phyloP scores from a whole-genome alignment of 2,888 invertebrate genomes.

The Leptopilina drosophilae region DNA sequence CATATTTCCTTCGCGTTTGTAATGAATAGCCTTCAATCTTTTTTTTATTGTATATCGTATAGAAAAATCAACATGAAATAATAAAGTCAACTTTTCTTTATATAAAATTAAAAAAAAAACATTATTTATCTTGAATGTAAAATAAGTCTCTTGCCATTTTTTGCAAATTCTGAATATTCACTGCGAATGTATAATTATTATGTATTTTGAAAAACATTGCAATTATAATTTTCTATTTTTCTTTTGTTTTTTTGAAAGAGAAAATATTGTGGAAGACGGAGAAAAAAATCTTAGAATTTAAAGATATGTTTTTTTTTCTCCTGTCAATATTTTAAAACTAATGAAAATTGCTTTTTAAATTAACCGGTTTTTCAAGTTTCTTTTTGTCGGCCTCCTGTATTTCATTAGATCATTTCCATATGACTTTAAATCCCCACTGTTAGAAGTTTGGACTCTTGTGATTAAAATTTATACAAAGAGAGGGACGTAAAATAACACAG shows the following conservation, averaged over 20 bases:
- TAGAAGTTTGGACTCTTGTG: slow-evolving; percentile 5
- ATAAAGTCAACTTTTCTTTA: not conserved
- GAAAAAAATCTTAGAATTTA: not conserved
- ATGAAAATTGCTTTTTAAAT: slow-evolving; percentile 11
- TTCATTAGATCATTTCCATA: slow-evolving; percentile 10
- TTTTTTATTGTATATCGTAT: not conserved
- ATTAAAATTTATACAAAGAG: slow-evolving; percentile 17
- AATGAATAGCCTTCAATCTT: not conserved
- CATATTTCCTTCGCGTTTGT: not conserved
- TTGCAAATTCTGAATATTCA: too few relatives aligned
- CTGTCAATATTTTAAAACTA: not conserved
- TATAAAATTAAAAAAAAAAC: not conserved
- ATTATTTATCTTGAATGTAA: not conserved
- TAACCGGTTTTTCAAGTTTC: slow-evolving; percentile 23
- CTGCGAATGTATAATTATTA: too few relatives aligned
- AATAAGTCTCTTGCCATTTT: not conserved
- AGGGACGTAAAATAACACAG: slow-evolving; percentile 6
- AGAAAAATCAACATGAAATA: not conserved
- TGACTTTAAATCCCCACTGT: slow-evolving; percentile 13
- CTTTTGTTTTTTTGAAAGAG: too few relatives aligned
- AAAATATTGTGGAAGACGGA: too few relatives aligned
- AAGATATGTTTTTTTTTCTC: not conserved
- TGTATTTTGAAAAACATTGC: too few relatives aligned
- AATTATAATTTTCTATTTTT: too few relatives aligned
- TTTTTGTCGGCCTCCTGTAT: slow-evolving; percentile 10